Conservation (phyloP, 2,797 vertebrate species). For the Sebastes elongatus region DNA sequence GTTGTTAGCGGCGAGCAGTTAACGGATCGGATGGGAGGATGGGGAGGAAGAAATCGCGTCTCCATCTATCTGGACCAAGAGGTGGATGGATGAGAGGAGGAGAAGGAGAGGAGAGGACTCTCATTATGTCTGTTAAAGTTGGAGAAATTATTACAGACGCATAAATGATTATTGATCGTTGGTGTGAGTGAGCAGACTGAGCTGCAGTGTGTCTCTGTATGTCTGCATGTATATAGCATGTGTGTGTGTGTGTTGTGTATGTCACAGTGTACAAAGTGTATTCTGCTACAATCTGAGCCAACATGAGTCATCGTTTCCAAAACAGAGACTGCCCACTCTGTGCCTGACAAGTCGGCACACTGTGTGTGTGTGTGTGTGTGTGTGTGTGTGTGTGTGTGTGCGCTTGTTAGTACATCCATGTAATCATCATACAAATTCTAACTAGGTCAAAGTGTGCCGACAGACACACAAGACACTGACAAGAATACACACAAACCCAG, state of each 20-base stretch:
- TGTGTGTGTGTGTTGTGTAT: background rate
- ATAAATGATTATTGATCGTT: slow-evolving; percentile 8
- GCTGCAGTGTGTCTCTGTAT: background rate
- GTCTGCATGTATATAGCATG: background rate
- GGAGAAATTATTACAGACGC: background rate
- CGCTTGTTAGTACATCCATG: background rate
- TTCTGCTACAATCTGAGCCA: slow-evolving; percentile 28
- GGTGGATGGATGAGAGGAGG: background rate
- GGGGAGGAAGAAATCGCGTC: background rate
- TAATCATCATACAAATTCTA: slow-evolving; percentile 8
- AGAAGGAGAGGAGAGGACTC: background rate
- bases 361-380: background rate
- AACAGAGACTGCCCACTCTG: slow-evolving; percentile 50
- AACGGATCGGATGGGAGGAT: slow-evolving; percentile 12
- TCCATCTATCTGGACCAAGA: slow-evolving; percentile 13
- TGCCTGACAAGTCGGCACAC: slow-evolving; percentile 19
- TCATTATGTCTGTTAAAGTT: background rate
- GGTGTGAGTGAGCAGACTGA: background rate
- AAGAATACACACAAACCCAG: slow-evolving; percentile 14
- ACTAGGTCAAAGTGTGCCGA: slow-evolving; percentile 15
- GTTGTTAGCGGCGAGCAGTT: slow-evolving; percentile 21
- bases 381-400: background rate
- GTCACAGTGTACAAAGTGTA: background rate
- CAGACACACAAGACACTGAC: slow-evolving; percentile 3
- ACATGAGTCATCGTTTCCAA: slow-evolving; percentile 63